These are phyloP conservation scores for Caenorhabditis sp. DNA, from an alignment of 2,888 invertebrate genomes.

Conservation along the genomic window DNA sequence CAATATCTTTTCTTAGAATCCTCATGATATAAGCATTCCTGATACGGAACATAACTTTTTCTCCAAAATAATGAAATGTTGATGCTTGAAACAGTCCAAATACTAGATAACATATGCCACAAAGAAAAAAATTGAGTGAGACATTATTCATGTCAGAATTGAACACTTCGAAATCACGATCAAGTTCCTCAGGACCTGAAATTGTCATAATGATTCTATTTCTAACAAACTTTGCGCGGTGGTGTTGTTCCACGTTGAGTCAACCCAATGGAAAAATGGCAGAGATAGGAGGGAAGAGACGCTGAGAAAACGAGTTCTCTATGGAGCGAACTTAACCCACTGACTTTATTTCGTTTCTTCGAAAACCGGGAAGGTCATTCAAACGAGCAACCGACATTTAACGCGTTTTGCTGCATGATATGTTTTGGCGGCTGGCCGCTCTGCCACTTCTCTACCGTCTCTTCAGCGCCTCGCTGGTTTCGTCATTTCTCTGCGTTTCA, in stretches of 20 bases:
- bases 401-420: too few relatives aligned
- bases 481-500: too few relatives aligned
- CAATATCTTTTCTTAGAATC: constrained; percentile 71
- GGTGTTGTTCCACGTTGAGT: neutral
- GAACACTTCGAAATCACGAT: constrained; percentile 25
- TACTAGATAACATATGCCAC: constrained; percentile 19
- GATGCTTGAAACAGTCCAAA: constrained; percentile 40
- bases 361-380: too few relatives aligned
- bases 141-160: constrained; percentile 26
- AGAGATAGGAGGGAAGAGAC: neutral
- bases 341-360: neutral
- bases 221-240: too few relatives aligned
- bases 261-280: neutral
- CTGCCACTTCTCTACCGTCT: too few relatives aligned
- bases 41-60: constrained; percentile 73
- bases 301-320: too few relatives aligned
- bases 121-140: constrained; percentile 20
- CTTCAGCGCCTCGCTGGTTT: too few relatives aligned
- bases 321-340: neutral
- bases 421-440: too few relatives aligned
- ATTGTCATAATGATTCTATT: neutral
- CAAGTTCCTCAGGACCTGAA: constrained; percentile 34
- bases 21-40: constrained; percentile 72
- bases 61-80: constrained; percentile 71
- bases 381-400: too few relatives aligned